These are phyloP conservation scores for Brachionus plicatilis DNA, from an alignment of 1,140 invertebrate genomes.

Conservation along the genomic window DNA sequence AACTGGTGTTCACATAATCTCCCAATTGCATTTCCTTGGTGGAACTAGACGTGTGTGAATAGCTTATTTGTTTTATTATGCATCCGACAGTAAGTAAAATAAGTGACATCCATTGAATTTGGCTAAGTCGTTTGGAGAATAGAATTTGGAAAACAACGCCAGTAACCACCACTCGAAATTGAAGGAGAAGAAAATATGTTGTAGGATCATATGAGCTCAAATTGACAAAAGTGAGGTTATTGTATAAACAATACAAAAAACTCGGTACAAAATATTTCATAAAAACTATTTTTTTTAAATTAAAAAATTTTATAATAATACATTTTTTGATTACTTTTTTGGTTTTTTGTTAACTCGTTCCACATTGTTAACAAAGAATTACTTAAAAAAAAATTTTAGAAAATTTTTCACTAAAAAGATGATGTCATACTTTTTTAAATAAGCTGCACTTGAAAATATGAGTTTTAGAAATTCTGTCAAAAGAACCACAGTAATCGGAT, in stretches of 20 bases:
- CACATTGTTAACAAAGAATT: neutral
- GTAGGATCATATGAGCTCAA: constrained; percentile 84
- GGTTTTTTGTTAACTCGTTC: neutral
- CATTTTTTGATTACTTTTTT: constrained; percentile 42
- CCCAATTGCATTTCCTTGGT: neutral
- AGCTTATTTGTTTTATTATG: constrained; percentile 77
- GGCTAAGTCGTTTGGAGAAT: constrained; percentile 75
- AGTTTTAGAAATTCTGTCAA: constrained; percentile 81
- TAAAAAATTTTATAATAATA: neutral
- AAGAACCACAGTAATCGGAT: constrained; percentile 77
- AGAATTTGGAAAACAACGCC: constrained; percentile 83
- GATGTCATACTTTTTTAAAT: constrained; percentile 57
- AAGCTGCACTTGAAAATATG: constrained; percentile 65
- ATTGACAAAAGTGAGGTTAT: constrained; percentile 87
- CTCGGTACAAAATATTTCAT: constrained; percentile 82
- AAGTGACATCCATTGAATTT: constrained; percentile 81
- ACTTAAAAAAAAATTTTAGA: neutral
- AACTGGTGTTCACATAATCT: neutral
- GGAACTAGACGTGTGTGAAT: constrained; percentile 51
- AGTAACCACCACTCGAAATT: constrained; percentile 83
- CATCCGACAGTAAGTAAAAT: constrained; percentile 79
- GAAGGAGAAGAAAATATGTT: constrained; percentile 84
- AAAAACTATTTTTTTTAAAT: constrained; percentile 60
- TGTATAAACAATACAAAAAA: constrained; percentile 84
- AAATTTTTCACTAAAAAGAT: neutral